A percentile compares a stretch with the other conserved stretches of the same genome.
These are phyloP conservation scores for Microctonus brassicae DNA, from an alignment of 2,888 invertebrate species.

Conservation along the genomic window DNA sequence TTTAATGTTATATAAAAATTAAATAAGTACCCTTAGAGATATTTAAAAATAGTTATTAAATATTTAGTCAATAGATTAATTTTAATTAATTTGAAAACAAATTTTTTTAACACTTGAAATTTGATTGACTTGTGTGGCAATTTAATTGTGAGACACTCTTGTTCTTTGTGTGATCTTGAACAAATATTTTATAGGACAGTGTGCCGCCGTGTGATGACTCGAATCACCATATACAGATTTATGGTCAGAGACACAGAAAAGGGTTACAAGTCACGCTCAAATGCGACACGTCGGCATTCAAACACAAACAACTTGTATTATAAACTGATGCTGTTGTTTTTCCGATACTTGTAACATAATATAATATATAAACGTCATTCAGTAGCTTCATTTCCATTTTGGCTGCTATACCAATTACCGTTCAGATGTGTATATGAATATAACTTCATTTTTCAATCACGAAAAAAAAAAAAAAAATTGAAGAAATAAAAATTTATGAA, in stretches of 20 bases:
- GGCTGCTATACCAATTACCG: constrained; percentile 41
- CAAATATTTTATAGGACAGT: constrained; percentile 47
- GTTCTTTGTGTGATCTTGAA: constrained; percentile 22
- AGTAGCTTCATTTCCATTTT: constrained; percentile 46
- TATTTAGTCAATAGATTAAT: too few relatives aligned
- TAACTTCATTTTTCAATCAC: background rate
- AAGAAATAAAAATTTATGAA: background rate
- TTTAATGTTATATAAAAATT: too few relatives aligned
- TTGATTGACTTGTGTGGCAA: too few relatives aligned
- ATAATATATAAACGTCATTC: background rate
- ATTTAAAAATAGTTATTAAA: too few relatives aligned
- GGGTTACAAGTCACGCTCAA: constrained; percentile 37
- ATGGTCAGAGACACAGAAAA: constrained; percentile 35
- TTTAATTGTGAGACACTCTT: too few relatives aligned
- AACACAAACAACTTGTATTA: background rate
- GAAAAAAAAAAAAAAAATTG: background rate
- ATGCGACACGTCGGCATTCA: constrained; percentile 16
- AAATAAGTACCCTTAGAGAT: too few relatives aligned
- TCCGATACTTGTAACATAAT: too few relatives aligned
- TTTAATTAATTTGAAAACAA: too few relatives aligned
- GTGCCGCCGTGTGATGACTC: constrained; percentile 48
- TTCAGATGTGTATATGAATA: constrained; percentile 27
- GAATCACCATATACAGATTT: constrained; percentile 48
- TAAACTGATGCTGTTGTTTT: too few relatives aligned
- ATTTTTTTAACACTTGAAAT: too few relatives aligned